Conservation (phyloP, 2,888 invertebrate genomes). For the Myathropa florea region DNA sequence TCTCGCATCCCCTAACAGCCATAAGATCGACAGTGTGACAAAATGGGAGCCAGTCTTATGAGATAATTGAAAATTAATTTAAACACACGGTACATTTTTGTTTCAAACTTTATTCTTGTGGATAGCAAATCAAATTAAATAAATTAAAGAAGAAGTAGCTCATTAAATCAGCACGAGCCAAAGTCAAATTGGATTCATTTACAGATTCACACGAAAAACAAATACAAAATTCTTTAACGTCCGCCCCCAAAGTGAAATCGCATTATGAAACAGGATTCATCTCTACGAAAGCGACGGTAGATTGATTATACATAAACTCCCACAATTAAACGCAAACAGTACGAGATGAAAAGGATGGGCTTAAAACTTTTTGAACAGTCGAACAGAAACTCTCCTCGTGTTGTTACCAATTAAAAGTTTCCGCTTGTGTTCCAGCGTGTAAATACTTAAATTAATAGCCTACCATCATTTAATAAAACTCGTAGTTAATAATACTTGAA, state of each 20-base stretch:
- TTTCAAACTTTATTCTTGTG: too few species aligned
- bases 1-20: too few species aligned
- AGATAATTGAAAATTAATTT: too few species aligned
- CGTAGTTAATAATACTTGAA: neutral
- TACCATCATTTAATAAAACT: neutral
- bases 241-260: too few species aligned
- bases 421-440: neutral
- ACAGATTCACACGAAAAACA: neutral
- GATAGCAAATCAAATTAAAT: too few species aligned
- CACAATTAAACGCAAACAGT: neutral
- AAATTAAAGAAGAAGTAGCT: too few species aligned
- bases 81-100: too few species aligned
- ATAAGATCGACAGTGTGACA: too few species aligned
- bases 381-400: neutral
- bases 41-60: too few species aligned
- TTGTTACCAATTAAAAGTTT: constrained; percentile 20
- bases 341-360: neutral
- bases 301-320: constrained; percentile 1
- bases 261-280: neutral
- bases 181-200: too few species aligned
- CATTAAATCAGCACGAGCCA: too few species aligned
- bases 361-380: neutral
- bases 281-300: neutral
- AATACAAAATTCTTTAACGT: neutral
- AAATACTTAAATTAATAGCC: neutral